Percentiles rank a stretch among this genome's conserved stretches.
Conservation (phyloP, 2,113 vertebrate genomes). For the Zosterops hypoxanthus region DNA sequence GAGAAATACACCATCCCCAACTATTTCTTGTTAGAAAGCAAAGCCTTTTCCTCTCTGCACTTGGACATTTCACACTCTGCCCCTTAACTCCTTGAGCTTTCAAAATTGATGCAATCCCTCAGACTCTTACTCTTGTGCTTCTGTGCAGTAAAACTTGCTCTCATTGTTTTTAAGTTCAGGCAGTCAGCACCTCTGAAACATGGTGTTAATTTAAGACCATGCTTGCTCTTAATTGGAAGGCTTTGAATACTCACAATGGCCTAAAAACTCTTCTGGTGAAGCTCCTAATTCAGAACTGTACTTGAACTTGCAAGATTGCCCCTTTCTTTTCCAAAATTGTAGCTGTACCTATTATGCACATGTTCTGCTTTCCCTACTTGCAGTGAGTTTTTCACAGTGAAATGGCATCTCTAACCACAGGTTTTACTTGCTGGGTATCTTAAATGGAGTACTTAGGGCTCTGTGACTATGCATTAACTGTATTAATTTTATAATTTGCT, state of each 20-base stretch:
- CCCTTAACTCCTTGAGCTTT: not conserved
- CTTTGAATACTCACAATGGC: not conserved
- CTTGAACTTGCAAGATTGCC: not conserved
- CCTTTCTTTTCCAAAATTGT: accelerated
- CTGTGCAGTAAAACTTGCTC: not conserved
- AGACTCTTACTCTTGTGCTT: not conserved
- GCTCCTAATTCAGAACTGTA: not conserved
- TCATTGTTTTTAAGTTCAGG: not conserved
- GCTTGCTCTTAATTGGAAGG: not conserved
- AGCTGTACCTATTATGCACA: not conserved
- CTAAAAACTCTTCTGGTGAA: not conserved
- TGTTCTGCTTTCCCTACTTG: not conserved
- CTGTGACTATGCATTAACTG: not conserved
- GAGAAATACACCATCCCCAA: not conserved
- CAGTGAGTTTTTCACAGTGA: not conserved
- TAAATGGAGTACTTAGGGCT: not conserved
- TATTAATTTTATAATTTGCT: not conserved
- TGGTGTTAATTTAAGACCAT: not conserved
- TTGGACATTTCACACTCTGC: not conserved
- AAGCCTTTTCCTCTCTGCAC: not conserved
- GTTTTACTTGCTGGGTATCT: not conserved
- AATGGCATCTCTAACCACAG: accelerated
- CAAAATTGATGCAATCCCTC: not conserved
- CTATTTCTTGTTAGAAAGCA: too few species aligned
- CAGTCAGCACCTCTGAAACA: not conserved